Evolutionary conservation across 2,888 invertebrate species (phyloP).

Genomic region (Dynastes tityus): DNA sequence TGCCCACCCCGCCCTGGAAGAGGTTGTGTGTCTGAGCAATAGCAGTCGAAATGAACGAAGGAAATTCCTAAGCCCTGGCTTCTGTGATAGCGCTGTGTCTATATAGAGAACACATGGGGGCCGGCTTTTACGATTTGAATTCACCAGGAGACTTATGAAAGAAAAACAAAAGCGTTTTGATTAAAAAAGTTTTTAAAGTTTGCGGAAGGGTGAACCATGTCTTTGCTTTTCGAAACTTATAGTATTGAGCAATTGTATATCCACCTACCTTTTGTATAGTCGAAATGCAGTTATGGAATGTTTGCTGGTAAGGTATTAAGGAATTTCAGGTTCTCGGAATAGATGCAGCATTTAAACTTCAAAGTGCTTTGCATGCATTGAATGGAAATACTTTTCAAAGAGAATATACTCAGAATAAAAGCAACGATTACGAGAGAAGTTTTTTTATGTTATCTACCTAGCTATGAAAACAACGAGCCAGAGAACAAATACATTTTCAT

Average conservation of each 20-base stretch:
- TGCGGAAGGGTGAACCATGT: constrained; percentile 15
- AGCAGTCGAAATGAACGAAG: constrained; percentile 6
- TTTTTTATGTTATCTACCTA: too few species aligned
- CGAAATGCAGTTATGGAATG: too few species aligned
- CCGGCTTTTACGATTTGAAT: constrained; percentile 32
- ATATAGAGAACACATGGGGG: constrained; percentile 16
- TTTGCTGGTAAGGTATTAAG: too few species aligned
- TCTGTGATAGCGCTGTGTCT: background rate
- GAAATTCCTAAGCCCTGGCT: background rate
- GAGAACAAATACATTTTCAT: too few species aligned
- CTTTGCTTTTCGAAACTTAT: background rate
- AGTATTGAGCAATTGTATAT: constrained; percentile 1
- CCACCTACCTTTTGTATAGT: background rate
- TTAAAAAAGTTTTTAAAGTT: constrained; percentile 29
- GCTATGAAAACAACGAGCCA: too few species aligned
- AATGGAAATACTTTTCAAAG: too few species aligned
- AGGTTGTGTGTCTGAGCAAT: background rate
- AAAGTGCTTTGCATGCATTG: too few species aligned
- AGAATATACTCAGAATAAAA: too few species aligned
- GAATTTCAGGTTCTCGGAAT: too few species aligned
- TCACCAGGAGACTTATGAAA: constrained; percentile 5
- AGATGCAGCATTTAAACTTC: too few species aligned
- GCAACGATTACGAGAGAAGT: too few species aligned
- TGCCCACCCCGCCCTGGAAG: background rate
- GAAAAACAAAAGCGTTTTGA: constrained; percentile 41